Evolutionary conservation across 2,888 invertebrate species (phyloP).

Genomic region (Athalia cordata): DNA sequence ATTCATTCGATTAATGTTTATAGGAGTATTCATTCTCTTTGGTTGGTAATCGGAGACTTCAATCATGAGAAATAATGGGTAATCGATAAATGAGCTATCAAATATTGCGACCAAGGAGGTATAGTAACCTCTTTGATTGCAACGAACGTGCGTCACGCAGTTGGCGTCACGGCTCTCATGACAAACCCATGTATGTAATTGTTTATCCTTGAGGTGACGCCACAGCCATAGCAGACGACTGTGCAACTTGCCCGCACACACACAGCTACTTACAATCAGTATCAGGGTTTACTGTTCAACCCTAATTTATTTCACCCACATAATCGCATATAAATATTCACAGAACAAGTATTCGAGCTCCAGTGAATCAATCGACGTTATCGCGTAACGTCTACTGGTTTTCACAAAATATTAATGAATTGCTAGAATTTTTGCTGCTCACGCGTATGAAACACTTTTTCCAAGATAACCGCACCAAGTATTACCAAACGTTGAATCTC

Average conservation of each 20-base stretch:
- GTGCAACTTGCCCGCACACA: conserved; percentile 3
- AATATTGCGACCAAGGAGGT: neutral
- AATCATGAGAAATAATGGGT: too few relatives aligned
- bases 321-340: conserved; percentile 42
- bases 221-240: conserved; percentile 27
- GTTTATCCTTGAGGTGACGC: conserved; percentile 43
- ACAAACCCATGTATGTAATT: conserved; percentile 42
- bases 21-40: too few relatives aligned
- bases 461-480: too few relatives aligned
- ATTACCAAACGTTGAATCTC: too few relatives aligned
- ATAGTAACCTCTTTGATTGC: too few relatives aligned
- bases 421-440: neutral
- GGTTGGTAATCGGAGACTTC: too few relatives aligned
- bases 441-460: neutral
- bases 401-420: neutral
- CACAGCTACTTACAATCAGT: neutral
- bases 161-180: conserved; percentile 14
- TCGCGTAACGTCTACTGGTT: too few relatives aligned
- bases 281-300: conserved; percentile 26
- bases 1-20: too few relatives aligned
- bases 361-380: conserved; percentile 26
- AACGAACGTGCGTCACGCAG: conserved; percentile 8
- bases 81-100: neutral
- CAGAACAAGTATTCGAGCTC: neutral
- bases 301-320: conserved; percentile 42